Base-by-base conservation (phyloP, 1,140 invertebrate genomes). In the Holcopasites calliopsidis region DNA sequence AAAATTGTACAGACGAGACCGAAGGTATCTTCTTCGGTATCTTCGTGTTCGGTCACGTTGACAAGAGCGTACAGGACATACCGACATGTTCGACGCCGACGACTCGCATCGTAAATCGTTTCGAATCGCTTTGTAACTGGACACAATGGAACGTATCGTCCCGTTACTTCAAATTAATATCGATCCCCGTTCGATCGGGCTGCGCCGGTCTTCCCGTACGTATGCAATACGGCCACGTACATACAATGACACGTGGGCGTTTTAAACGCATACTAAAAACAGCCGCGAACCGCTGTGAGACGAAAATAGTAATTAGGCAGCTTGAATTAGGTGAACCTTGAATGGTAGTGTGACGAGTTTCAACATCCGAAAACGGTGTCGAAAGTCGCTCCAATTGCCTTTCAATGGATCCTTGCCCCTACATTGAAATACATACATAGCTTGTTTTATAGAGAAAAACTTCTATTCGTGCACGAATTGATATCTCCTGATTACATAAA, bases 271-370 rank as follows among this genome's bases (percentile, higher is more conserved):
- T n/a, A 64, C 66, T 40, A 80, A 80, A 80, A 61, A 73, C 70
- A 47, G 49, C 28, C 38, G 11, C 62, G 71, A 35, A 38, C 40
- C 58, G 70, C 47, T 60, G 42, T 79, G 50, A 47, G 74, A 82
- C 80, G 70, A 79, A 82, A 82, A 81, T 81, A 65, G 80, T 77
- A 82, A 82, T 82, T 82, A 82, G 76, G 64, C 78, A 47, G 65
- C 66, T 81, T 54, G 55, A 82, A 82, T 81, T 77, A 66, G 80
- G 80, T 77, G 77, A 80, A 72, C 78, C 80, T 69, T 72, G 72
- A 80, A 81, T 49, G 73, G 72, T 64, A 70, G 66, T 69, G 49
- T 31, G 21, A 42, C 26, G 21, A n/a, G n/a, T n/a, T n/a, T n/a
- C 52, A 23, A 23, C 47, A 49, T 65, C 77, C 58, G 52, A 81